Evolutionary conservation across 1,140 invertebrate genomes (phyloP).

Genomic region (Aphelinus certus): DNA sequence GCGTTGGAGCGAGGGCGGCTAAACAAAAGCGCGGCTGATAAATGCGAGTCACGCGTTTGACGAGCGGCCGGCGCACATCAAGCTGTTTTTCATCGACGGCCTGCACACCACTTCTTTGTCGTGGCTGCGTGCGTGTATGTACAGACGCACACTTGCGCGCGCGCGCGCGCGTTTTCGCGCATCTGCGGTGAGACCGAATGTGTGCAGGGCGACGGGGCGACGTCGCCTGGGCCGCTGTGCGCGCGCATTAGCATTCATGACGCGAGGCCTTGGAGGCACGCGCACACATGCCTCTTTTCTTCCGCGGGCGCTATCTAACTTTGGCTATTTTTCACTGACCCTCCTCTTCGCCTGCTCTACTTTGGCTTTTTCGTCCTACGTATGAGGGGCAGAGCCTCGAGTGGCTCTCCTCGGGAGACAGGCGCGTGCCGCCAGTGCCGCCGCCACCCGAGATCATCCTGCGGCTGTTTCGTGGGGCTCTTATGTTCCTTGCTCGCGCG

Average conservation of each 20-base stretch:
- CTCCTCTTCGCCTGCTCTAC: neutral
- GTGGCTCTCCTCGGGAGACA: no score
- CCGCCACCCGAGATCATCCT: no score
- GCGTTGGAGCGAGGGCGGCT: neutral
- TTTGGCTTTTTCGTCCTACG: neutral
- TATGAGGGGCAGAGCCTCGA: no score
- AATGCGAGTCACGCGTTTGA: no score
- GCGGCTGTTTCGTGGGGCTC: no score
- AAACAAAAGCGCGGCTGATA: neutral
- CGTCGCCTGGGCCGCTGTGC: neutral
- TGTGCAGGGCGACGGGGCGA: no score
- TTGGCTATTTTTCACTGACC: constrained; percentile 22
- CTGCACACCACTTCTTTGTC: neutral
- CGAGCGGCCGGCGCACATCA: neutral
- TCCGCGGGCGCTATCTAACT: neutral
- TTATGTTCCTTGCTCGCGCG: no score
- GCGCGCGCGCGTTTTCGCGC: neutral
- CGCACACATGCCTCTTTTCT: no score
- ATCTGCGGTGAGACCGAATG: neutral
- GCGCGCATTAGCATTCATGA: constrained; percentile 23
- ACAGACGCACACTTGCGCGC: no score
- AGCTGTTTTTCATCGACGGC: neutral
- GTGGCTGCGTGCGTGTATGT: neutral
- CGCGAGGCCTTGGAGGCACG: neutral
- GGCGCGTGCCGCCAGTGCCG: no score